These are phyloP conservation scores for Tor tambroides DNA, from an alignment of 2,113 vertebrate genomes.

Conservation along the genomic window DNA sequence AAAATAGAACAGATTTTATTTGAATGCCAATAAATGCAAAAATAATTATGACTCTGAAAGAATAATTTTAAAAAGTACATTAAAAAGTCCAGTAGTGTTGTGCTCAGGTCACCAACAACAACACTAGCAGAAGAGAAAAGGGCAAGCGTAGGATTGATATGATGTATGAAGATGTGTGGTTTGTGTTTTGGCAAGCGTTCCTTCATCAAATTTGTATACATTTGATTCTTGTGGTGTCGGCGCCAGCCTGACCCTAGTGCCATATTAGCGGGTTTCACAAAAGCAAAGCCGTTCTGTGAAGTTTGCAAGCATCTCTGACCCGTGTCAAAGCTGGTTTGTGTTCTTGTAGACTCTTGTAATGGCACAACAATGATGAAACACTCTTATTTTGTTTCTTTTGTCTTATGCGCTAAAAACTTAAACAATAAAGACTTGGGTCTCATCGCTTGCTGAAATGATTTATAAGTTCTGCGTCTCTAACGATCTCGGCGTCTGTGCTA, in stretches of 20 bases:
- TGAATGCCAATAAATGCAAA: neutral
- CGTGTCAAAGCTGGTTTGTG: neutral
- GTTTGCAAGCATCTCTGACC: neutral
- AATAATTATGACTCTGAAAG: neutral
- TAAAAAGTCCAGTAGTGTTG: neutral
- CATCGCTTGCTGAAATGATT: slow-evolving; percentile 50
- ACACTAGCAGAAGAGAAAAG: neutral
- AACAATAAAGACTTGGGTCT: slow-evolving; percentile 39
- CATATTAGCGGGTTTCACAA: neutral
- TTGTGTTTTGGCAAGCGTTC: slow-evolving; percentile 35
- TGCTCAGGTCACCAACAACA: neutral
- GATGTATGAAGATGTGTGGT: neutral
- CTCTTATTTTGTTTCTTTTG: neutral
- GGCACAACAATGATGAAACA: neutral
- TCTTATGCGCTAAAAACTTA: neutral
- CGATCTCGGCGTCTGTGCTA: slow-evolving; percentile 51
- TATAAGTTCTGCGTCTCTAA: slow-evolving; percentile 53
- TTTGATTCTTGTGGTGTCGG: neutral
- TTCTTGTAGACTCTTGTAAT: slow-evolving; percentile 1
- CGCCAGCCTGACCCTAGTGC: neutral
- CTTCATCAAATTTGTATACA: neutral
- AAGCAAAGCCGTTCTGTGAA: neutral
- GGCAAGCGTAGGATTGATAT: slow-evolving; percentile 13
- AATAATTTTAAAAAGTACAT: neutral
- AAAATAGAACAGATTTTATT: neutral